These are phyloP conservation scores for Engraulis encrasicolus DNA, from an alignment of 2,113 vertebrate species.

Conservation along the genomic window DNA sequence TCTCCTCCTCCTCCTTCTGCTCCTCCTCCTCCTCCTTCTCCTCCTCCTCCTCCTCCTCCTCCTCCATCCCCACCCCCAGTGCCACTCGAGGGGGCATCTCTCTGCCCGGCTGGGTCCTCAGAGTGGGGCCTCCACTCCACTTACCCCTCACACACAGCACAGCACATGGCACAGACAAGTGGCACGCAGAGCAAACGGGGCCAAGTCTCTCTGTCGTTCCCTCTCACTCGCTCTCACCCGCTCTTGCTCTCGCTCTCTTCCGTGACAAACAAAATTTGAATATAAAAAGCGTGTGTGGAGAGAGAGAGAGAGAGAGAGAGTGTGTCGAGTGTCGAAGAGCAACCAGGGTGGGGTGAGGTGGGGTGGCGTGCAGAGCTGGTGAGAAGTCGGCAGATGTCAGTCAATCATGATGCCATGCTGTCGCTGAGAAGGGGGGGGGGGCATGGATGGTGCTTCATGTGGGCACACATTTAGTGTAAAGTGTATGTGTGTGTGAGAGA, in stretches of 20 bases:
- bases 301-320: too few species aligned
- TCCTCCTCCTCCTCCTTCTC: neutral
- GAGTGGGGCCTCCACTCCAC: slow-evolving; percentile 22
- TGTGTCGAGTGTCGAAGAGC: too few species aligned
- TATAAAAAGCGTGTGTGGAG: too few species aligned
- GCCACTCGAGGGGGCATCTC: slow-evolving; percentile 61
- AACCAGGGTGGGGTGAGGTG: slow-evolving; percentile 45
- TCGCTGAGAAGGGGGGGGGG: slow-evolving; percentile 52
- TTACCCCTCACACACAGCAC: slow-evolving; percentile 30
- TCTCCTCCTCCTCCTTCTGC: neutral
- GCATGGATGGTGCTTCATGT: neutral
- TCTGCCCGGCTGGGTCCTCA: slow-evolving; percentile 40
- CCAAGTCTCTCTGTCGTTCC: slow-evolving; percentile 69
- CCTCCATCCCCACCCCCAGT: neutral
- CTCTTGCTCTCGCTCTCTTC: too few species aligned
- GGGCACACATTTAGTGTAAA: neutral
- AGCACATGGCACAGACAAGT: slow-evolving; percentile 51
- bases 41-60: neutral
- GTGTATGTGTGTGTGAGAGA: neutral
- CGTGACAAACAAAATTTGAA: slow-evolving; percentile 66
- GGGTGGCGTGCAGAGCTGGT: slow-evolving; percentile 62
- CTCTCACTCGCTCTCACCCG: too few species aligned
- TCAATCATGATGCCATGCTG: slow-evolving; percentile 44
- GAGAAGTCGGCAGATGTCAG: slow-evolving; percentile 78
- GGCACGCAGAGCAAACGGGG: slow-evolving; percentile 56